Evolutionary conservation across 2,797 vertebrate species (phyloP).

Genomic region (Lindbergichthys nudifrons): DNA sequence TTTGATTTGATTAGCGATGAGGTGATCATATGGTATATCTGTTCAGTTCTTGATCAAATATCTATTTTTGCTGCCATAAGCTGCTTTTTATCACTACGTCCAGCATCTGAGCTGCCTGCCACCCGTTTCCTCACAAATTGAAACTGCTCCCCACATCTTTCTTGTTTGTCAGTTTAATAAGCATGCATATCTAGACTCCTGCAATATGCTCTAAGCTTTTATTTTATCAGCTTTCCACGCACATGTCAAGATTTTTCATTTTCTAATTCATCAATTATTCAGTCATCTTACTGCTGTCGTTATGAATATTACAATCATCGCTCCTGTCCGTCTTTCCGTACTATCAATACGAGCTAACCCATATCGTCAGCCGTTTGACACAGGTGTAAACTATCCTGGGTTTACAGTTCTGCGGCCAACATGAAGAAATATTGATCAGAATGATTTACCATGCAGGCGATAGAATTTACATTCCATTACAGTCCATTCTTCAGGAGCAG

Average conservation of each 20-base stretch:
- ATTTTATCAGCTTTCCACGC: background rate
- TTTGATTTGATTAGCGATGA: background rate
- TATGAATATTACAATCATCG: slow-evolving; percentile 53
- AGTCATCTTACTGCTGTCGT: slow-evolving; percentile 49
- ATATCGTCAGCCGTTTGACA: background rate
- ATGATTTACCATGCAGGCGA: slow-evolving; percentile 3
- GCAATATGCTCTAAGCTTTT: slow-evolving; percentile 17
- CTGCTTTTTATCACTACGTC: background rate
- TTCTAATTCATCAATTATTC: slow-evolving; percentile 75
- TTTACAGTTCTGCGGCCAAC: background rate
- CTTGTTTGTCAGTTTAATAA: slow-evolving; percentile 70
- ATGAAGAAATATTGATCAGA: slow-evolving; percentile 13
- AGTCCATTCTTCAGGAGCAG: background rate
- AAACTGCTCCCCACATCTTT: slow-evolving; percentile 36
- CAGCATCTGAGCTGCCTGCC: slow-evolving; percentile 21
- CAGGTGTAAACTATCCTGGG: background rate
- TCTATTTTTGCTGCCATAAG: background rate
- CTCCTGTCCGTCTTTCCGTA: slow-evolving; percentile 6
- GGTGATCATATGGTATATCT: background rate
- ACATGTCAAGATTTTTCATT: slow-evolving; percentile 51
- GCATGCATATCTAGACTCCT: slow-evolving; percentile 33
- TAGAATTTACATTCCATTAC: slow-evolving; percentile 1
- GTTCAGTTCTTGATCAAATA: background rate
- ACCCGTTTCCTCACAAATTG: slow-evolving; percentile 28
- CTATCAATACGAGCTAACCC: background rate